Evolutionary conservation across 2,797 vertebrate species (phyloP), one percentile per base, ranked within the genome.

Genomic region (Phyllotis vaccarum): DNA sequence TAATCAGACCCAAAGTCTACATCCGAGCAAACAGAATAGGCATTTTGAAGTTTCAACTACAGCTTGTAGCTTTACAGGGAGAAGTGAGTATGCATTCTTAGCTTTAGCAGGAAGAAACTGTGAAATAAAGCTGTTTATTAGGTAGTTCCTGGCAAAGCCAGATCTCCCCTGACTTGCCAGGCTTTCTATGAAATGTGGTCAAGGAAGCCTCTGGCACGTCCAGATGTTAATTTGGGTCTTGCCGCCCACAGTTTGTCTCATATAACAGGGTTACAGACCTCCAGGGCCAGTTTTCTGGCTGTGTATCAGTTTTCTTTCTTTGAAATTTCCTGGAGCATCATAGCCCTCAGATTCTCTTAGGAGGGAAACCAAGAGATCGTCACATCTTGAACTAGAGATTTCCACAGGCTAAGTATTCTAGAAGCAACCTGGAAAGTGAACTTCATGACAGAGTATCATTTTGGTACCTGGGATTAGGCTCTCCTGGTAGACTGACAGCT

Each of bases 31-130:
- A 52, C 27, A 37, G 31, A 24, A 16, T 17, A 68, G 31, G 62
- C 13, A 86, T 86, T 68, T 31, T 52, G 7, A 68, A 68, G 31
- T 31, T 10, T 52, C 60, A 49, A 21, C 21, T 52, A 19, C 21
- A 85, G 12, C 29, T 83, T 95, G 74, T 60, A 83, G 31, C 46
- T 82, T 92, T 70, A 46, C 83, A 80, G 81, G 62, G 96, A 90
- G 46, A 89, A 78, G 3, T 75, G 60, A 64, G n/a, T 91, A n/a
- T 43, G 3, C 24, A 10, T 56, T 29, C 83, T 95, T 92, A 68
- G 27, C 24, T 91, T 81, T 85, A 58, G 29, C 29, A 76, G 68
- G 78, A 86, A 68, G 29, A 86, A 43, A 56, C 37, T 89, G 12
- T 80, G 16, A 93, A 89, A 68, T 52, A 22, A 83, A 87, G 11